Percentiles rank a stretch among this genome's conserved stretches.
These are phyloP conservation scores for Myrmecobius fasciatus DNA, from an alignment of 2,113 vertebrate species.

Conservation along the genomic window DNA sequence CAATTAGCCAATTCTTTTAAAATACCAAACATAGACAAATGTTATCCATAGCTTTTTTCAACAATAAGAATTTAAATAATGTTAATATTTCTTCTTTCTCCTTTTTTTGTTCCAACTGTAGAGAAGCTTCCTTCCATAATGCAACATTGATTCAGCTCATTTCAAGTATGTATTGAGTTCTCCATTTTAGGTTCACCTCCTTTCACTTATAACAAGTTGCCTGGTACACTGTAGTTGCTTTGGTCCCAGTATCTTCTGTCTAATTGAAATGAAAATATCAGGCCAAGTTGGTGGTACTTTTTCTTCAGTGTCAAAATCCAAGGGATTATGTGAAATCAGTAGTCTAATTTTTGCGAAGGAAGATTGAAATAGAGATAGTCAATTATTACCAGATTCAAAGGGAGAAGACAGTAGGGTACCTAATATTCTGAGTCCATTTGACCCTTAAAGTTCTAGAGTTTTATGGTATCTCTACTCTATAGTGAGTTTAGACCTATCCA, in stretches of 20 bases:
- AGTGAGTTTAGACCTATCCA: not conserved
- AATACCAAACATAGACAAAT: too few species aligned
- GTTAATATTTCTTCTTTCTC: too few species aligned
- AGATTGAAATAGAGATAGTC: not conserved
- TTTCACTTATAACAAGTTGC: not conserved
- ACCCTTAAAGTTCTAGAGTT: not conserved
- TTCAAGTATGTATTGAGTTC: not conserved
- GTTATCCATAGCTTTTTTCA: too few species aligned
- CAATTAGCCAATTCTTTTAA: too few species aligned
- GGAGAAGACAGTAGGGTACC: not conserved
- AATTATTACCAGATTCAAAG: not conserved
- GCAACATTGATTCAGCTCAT: too few species aligned
- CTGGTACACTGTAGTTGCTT: not conserved
- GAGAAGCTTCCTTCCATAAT: too few species aligned
- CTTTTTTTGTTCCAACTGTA: too few species aligned
- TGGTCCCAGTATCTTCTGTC: not conserved
- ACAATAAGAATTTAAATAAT: too few species aligned
- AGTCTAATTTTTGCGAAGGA: not conserved
- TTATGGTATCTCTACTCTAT: not conserved
- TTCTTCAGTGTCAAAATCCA: not conserved
- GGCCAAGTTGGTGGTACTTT: too few species aligned
- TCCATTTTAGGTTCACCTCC: not conserved
- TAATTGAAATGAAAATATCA: not conserved
- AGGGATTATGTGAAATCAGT: not conserved
- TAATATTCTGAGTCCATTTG: not conserved